A percentile compares a stretch with the other conserved stretches of the same genome.
phyloP scores from a whole-genome alignment of 2,888 invertebrate genomes.

The Mellilla xanthometata region DNA sequence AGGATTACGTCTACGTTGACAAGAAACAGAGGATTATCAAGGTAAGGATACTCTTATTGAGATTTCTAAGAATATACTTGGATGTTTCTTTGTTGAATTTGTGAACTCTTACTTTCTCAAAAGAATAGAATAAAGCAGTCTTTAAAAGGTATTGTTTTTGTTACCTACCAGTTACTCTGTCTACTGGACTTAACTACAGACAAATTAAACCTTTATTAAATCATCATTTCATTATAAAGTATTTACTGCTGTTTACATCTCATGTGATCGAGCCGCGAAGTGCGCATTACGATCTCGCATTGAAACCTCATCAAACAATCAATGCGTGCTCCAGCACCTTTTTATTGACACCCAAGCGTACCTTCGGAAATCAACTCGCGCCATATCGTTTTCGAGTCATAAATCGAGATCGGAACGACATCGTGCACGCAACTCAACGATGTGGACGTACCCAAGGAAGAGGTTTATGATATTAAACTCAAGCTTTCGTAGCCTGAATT shows the following conservation, averaged over 20 bases:
- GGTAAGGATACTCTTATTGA: constrained; percentile 39
- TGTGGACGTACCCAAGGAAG: constrained; percentile 6
- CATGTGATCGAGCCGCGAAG: constrained; percentile 13
- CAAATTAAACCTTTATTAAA: too few relatives aligned
- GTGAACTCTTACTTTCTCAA: too few relatives aligned
- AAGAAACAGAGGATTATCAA: constrained; percentile 64
- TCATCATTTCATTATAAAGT: too few relatives aligned
- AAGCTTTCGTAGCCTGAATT: too few relatives aligned
- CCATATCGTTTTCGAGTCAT: constrained; percentile 32
- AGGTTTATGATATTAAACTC: not conserved
- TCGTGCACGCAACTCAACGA: constrained; percentile 19
- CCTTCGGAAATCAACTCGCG: constrained; percentile 30
- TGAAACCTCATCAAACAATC: constrained; percentile 27
- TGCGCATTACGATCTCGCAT: constrained; percentile 22
- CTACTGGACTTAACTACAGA: too few relatives aligned
- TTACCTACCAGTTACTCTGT: too few relatives aligned
- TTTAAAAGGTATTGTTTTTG: too few relatives aligned
- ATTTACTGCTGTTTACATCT: constrained; percentile 9
- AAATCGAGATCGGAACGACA: constrained; percentile 32
- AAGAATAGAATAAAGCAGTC: too few relatives aligned
- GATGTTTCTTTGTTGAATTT: not conserved
- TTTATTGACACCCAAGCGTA: constrained; percentile 25
- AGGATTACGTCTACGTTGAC: constrained; percentile 65
- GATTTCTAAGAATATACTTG: not conserved
- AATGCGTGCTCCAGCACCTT: constrained; percentile 20